Percentiles rank a stretch among this genome's conserved stretches.
These are phyloP conservation scores for Tenthredo amoena DNA, from an alignment of 2,888 invertebrate genomes.

Conservation along the genomic window DNA sequence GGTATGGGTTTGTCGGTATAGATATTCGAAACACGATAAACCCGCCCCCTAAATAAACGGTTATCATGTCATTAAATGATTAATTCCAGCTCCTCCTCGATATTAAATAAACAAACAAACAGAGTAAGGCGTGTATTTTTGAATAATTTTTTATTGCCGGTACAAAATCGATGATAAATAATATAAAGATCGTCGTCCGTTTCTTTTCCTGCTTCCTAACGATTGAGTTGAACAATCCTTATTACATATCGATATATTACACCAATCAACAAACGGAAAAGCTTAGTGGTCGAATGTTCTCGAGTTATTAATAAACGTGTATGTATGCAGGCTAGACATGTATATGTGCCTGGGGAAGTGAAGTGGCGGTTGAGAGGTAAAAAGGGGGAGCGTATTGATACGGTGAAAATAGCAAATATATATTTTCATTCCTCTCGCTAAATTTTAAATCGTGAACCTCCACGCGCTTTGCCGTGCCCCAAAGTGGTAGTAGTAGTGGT, in stretches of 20 bases:
- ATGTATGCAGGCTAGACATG: background rate
- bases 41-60: background rate
- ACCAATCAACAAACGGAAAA: background rate
- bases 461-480: background rate
- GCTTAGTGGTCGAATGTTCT: background rate
- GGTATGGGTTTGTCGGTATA: background rate
- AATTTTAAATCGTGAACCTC: background rate
- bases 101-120: background rate
- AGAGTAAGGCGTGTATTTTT: background rate
- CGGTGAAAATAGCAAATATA: background rate
- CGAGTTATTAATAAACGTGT: conserved; percentile 24
- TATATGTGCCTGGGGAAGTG: background rate
- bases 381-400: background rate
- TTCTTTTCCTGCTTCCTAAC: background rate
- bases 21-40: background rate
- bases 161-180: background rate
- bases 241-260: background rate
- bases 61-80: background rate
- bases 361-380: background rate
- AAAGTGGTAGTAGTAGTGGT: background rate
- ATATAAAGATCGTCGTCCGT: background rate
- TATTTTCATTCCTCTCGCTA: background rate
- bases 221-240: background rate
- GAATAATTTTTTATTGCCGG: background rate
- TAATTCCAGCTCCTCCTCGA: background rate